These are phyloP conservation scores for Setophaga kirtlandii DNA, from an alignment of 2,113 vertebrate species.

Conservation along the genomic window DNA sequence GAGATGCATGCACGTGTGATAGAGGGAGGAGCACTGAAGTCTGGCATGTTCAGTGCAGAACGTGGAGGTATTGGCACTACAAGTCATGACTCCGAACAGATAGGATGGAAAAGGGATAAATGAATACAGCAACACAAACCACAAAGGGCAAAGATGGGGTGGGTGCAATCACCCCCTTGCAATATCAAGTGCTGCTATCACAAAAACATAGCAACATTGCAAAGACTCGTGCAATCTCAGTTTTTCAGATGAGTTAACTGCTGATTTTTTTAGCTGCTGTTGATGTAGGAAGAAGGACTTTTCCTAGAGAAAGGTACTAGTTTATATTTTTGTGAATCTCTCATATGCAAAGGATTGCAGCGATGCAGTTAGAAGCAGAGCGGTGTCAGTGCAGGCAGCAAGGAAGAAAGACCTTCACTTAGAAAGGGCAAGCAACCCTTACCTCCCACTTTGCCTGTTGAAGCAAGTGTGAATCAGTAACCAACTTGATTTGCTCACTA, in stretches of 20 bases:
- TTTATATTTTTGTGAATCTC: not conserved
- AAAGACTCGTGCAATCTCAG: not conserved
- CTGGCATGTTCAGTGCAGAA: not conserved
- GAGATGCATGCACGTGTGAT: not conserved
- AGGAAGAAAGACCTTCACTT: not conserved
- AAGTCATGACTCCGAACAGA: not conserved
- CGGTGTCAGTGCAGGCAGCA: not conserved
- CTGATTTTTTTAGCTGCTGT: not conserved
- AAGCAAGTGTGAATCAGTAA: slow-evolving; percentile 64
- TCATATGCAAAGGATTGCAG: not conserved
- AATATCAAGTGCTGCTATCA: not conserved
- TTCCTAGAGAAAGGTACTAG: not conserved
- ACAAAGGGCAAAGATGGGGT: not conserved
- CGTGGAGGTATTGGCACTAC: not conserved
- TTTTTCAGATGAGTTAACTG: not conserved
- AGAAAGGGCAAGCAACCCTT: not conserved
- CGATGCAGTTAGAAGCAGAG: not conserved
- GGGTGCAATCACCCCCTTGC: not conserved
- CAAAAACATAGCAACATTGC: not conserved
- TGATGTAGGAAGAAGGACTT: not conserved
- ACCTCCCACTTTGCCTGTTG: slow-evolving; percentile 43
- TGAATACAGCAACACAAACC: not conserved
- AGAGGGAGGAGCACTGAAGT: not conserved
- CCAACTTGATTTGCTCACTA: slow-evolving; percentile 13
- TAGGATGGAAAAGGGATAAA: not conserved